Percentiles rank a stretch among this genome's conserved stretches.
phyloP scores from a whole-genome alignment of 2,797 vertebrate species.

The Catharus ustulatus region DNA sequence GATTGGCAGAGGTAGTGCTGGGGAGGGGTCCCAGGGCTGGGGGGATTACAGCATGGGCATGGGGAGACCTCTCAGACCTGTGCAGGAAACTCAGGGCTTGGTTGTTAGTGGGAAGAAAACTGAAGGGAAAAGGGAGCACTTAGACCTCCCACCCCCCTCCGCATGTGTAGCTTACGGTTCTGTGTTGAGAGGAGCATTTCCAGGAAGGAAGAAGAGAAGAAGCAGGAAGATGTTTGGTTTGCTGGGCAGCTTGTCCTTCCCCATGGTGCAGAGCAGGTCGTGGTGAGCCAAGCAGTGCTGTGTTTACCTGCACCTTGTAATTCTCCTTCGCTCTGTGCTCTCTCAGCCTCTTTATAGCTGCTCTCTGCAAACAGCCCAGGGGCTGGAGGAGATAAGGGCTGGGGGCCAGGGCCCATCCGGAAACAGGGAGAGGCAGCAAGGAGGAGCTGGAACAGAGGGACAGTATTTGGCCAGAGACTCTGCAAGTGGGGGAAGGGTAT shows the following conservation, averaged over 20 bases:
- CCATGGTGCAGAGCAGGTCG: background rate
- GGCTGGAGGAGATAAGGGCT: constrained; percentile 62
- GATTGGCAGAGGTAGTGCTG: background rate
- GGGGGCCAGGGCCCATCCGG: constrained; percentile 49
- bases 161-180: constrained; percentile 36
- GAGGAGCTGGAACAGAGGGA: constrained; percentile 49
- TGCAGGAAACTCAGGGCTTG: background rate
- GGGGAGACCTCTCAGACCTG: background rate
- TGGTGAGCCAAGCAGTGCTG: background rate
- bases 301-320: constrained; percentile 38
- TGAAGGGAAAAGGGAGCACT: background rate
- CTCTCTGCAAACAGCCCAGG: constrained; percentile 47
- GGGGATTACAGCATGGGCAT: background rate
- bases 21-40: background rate
- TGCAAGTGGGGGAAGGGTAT: constrained; percentile 27
- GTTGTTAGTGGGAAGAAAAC: background rate
- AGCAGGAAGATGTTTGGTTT: constrained; percentile 40
- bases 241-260: constrained; percentile 17
- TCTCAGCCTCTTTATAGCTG: constrained; percentile 51
- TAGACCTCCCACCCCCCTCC: background rate
- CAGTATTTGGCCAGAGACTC: constrained; percentile 7
- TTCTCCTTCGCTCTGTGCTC: background rate
- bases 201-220: constrained; percentile 44
- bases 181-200: background rate
- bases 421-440: background rate